These are phyloP conservation scores for Atopsyche davidsoni DNA, from an alignment of 1,140 invertebrate genomes.

Conservation along the genomic window DNA sequence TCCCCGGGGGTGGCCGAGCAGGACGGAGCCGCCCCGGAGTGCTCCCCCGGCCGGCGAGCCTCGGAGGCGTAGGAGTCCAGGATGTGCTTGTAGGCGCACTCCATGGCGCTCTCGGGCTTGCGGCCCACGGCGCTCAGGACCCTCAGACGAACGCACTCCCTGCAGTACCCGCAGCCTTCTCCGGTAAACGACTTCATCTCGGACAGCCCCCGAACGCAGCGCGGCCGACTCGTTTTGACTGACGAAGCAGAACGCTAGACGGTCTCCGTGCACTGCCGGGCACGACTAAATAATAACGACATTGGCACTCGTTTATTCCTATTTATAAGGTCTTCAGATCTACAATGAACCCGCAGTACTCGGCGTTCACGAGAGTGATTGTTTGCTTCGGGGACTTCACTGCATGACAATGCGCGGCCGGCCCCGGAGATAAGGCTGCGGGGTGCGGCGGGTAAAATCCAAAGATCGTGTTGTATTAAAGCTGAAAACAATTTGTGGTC, in stretches of 20 bases:
- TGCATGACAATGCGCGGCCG: conserved; percentile 14
- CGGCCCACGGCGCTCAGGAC: conserved; percentile 20
- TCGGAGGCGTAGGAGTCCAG: conserved; percentile 16
- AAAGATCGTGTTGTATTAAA: conserved; percentile 18
- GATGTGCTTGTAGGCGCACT: conserved; percentile 27
- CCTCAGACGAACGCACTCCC: conserved; percentile 21
- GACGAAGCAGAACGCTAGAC: too few species aligned
- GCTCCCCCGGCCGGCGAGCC: neutral
- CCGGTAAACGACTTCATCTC: neutral
- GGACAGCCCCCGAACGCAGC: too few species aligned
- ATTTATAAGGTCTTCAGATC: neutral
- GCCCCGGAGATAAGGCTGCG: conserved; percentile 12
- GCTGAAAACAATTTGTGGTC: too few species aligned
- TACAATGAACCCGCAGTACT: neutral
- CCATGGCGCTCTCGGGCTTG: conserved; percentile 9
- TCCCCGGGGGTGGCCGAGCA: conserved; percentile 6
- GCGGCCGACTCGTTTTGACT: too few species aligned
- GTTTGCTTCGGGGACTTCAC: conserved; percentile 10
- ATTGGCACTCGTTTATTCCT: neutral
- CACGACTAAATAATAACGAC: neutral
- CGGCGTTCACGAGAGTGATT: neutral
- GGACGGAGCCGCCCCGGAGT: neutral
- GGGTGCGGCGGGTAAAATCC: conserved; percentile 12
- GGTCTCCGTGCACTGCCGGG: too few species aligned
- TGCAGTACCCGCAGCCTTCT: conserved; percentile 26